Evolutionary conservation across 2,113 vertebrate genomes (phyloP), one percentile per base, ranked within the genome.

Genomic region (Rhagologus leucostigma): DNA sequence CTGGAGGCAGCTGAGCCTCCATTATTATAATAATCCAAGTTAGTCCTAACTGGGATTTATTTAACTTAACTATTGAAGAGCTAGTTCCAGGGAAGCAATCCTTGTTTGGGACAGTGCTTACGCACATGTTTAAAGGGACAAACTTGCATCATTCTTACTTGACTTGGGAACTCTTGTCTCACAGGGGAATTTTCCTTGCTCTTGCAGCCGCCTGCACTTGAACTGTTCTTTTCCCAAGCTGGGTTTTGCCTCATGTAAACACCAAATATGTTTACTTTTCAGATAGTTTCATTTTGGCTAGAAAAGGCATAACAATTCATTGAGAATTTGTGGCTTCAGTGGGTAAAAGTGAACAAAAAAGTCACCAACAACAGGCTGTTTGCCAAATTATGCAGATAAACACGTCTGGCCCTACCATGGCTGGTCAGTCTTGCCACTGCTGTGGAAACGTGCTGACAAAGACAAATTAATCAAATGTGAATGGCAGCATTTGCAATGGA

Each of bases 61-160:
- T 84, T 52, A 67, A 78, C 16, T 88, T 92, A 88, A 87, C 76
- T 62, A 10, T 71, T 78, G 70, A 82, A 89, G 71, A 79, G 18
- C 78, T 37, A 64, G 24, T 84, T 89, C 75, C 69, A 84, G 49
- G 46, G 89, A 89, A 87, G 63, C 50, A 63, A 81, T 79, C 86
- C 69, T 68, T 71, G 56, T 49, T 26, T 2, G 1, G 52, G 73
- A 70, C 75, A 93, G 62, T 52, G 57, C 62, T 97, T 90, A 93
- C 33, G 52, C 60, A 94, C 74, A 46, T 24, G 22, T 47, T 69
- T 79, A 46, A 69, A 77, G 87, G 89, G 91, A 91, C 89, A 89
- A 83, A 80, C 87, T 96, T 97, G 94, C 96, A 96, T 95, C 87
- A 91, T 82, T 93, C 78, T 65, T 89, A 56, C 87, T 95, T 62